Conservation (phyloP, 2,888 invertebrate genomes). For the Protonemura montana region DNA sequence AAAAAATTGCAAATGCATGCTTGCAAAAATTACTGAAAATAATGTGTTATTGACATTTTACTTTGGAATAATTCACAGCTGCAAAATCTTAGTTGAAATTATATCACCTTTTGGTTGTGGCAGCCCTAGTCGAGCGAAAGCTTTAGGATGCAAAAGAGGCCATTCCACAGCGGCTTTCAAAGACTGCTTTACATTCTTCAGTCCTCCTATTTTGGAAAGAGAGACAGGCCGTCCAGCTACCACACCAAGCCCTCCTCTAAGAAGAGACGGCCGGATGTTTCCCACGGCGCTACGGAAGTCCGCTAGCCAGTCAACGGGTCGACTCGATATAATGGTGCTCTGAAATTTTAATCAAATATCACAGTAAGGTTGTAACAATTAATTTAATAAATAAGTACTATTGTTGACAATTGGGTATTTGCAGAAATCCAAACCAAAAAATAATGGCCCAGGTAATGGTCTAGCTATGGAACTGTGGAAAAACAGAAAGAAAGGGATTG, state of each 20-base stretch:
- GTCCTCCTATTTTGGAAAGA: constrained; percentile 66
- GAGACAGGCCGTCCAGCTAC: constrained; percentile 57
- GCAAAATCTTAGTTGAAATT: too few relatives aligned
- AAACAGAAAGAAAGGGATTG: too few relatives aligned
- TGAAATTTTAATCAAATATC: not conserved
- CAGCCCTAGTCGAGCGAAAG: constrained; percentile 65
- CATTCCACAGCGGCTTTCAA: constrained; percentile 65
- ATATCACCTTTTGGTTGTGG: constrained; percentile 63
- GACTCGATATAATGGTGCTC: not conserved
- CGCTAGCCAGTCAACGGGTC: constrained; percentile 48
- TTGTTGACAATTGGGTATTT: too few relatives aligned
- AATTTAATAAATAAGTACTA: too few relatives aligned
- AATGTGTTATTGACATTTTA: too few relatives aligned
- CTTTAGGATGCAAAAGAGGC: constrained; percentile 64
- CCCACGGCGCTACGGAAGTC: constrained; percentile 57
- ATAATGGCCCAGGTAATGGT: too few relatives aligned
- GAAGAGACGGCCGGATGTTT: constrained; percentile 58
- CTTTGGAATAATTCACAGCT: too few relatives aligned
- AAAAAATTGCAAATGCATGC: too few relatives aligned
- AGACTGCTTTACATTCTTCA: constrained; percentile 62
- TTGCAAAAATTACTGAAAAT: too few relatives aligned
- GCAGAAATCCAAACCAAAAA: too few relatives aligned
- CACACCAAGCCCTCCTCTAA: constrained; percentile 60
- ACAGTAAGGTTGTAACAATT: too few relatives aligned
- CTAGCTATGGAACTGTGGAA: too few relatives aligned